A percentile compares a stretch with the other conserved stretches of the same genome.
phyloP scores from a whole-genome alignment of 64 coral and sea anemone species.

The Exaiptasia diaphana region DNA sequence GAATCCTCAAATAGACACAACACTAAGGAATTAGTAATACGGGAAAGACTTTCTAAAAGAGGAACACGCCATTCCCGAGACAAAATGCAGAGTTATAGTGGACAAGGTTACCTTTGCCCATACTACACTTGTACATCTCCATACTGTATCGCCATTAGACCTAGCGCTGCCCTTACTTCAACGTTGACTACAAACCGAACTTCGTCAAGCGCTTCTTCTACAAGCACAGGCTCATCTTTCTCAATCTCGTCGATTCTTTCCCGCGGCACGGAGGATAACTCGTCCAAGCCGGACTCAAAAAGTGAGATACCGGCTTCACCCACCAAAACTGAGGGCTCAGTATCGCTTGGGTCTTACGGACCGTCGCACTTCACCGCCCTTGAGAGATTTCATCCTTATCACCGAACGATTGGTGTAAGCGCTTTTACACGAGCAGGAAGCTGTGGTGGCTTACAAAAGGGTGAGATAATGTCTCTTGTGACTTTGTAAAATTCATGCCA shows the following conservation, averaged over 20 bases:
- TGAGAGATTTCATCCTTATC: slow-evolving; percentile 68
- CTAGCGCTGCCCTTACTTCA: neutral
- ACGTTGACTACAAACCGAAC: slow-evolving; percentile 10
- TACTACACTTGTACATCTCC: slow-evolving; percentile 51
- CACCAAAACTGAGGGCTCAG: neutral
- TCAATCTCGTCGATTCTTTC: slow-evolving; percentile 59
- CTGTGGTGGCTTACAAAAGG: slow-evolving; percentile 33
- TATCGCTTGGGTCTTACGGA: neutral
- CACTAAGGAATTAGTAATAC: neutral
- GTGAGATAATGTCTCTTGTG: too few relatives aligned
- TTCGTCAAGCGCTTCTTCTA: slow-evolving; percentile 18
- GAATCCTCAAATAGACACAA: neutral
- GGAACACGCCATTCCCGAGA: neutral
- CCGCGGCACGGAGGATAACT: slow-evolving; percentile 11
- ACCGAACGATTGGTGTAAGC: slow-evolving; percentile 20
- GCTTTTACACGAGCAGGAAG: slow-evolving; percentile 35
- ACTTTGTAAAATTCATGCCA: neutral
- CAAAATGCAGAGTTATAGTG: slow-evolving; percentile 39
- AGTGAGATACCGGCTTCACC: slow-evolving; percentile 7
- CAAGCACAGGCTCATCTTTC: slow-evolving; percentile 25
- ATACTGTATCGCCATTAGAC: slow-evolving; percentile 48
- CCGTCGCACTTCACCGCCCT: slow-evolving; percentile 23
- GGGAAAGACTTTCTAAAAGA: neutral
- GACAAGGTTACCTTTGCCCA: slow-evolving; percentile 41
- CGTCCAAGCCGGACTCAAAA: neutral